Conservation (phyloP, 2,113 vertebrate genomes). For the Poeciliopsis retropinna region DNA sequence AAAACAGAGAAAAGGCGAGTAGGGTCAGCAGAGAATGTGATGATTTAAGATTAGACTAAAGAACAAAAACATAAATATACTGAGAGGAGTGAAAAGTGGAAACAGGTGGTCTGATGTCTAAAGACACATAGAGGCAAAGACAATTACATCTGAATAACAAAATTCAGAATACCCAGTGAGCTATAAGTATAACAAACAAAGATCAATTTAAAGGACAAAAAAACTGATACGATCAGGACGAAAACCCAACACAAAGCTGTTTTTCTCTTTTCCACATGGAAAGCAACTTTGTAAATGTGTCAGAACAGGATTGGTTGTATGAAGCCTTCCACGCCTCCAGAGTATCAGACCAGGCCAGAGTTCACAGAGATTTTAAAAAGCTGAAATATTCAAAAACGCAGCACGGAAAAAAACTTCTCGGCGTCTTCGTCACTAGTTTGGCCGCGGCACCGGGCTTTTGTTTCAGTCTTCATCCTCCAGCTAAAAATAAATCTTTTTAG, state of each 20-base stretch:
- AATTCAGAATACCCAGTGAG: not conserved
- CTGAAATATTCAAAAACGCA: not conserved
- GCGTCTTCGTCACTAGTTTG: not conserved
- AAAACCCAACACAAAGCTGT: not conserved
- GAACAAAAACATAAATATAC: not conserved
- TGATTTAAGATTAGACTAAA: not conserved
- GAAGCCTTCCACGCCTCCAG: not conserved
- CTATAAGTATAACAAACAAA: not conserved
- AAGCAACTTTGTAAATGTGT: not conserved
- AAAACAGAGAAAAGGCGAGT: not conserved
- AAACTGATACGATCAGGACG: not conserved
- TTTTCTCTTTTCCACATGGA: not conserved
- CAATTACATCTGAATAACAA: not conserved
- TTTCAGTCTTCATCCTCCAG: not conserved
- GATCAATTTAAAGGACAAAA: not conserved
- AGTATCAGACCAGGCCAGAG: not conserved
- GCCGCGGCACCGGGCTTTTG: not conserved
- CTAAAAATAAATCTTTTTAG: not conserved
- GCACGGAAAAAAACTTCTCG: not conserved
- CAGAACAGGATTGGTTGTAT: not conserved
- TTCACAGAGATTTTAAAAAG: not conserved
- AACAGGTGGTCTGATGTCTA: not conserved
- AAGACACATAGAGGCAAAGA: not conserved
- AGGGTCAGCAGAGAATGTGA: too few relatives aligned
- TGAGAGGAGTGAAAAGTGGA: not conserved